Evolutionary conservation across 1,140 invertebrate species (phyloP), one percentile per base, ranked within the genome.

Genomic region (Aphis gossypii): DNA sequence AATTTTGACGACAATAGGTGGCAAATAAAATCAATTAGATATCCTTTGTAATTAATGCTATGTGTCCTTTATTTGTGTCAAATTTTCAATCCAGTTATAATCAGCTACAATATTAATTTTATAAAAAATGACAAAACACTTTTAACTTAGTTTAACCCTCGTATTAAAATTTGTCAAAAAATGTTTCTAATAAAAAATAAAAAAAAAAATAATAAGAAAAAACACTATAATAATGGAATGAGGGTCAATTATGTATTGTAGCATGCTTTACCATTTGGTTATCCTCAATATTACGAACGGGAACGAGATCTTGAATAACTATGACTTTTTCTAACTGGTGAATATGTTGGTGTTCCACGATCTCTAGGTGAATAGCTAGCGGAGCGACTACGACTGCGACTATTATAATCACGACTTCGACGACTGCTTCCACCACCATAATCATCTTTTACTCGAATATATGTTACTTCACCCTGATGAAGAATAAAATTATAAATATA

Each of bases 391-490:
- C 97, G 95, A 60, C 95, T 95, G 41, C 95, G 94, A 41, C 96
- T 95, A 93, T 96, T 95, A 89, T 96, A 95, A 94, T 96, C 95
- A 88, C 97, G 96, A 94, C 96, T 96, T 51, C 96, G 96, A 93
- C 96, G 96, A 21, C 97, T 96, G 89, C 97, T 96, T 94, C 97
- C 96, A 94, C 97, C 97, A 30, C 97, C 97, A 94, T 97, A 97
- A 95, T 99, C 98, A 96, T 99, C 98, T 95, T 98, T 98, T 35
- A 99, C 98, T 90, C 98, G 96, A 94, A 99, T 98, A 95, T 99
- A 99, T 21, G 98, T 97, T 83, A 98, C 98, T 96, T 99, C 99
- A 94, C 99, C 99, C 98, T 99, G 95, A 94, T 94, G 93, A 94
- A 94, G 94, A 46, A 92, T 94, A 90, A 94, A 93, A 86, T 46